Conservation (phyloP, 2,113 vertebrate genomes). For the Acinonyx jubatus region DNA sequence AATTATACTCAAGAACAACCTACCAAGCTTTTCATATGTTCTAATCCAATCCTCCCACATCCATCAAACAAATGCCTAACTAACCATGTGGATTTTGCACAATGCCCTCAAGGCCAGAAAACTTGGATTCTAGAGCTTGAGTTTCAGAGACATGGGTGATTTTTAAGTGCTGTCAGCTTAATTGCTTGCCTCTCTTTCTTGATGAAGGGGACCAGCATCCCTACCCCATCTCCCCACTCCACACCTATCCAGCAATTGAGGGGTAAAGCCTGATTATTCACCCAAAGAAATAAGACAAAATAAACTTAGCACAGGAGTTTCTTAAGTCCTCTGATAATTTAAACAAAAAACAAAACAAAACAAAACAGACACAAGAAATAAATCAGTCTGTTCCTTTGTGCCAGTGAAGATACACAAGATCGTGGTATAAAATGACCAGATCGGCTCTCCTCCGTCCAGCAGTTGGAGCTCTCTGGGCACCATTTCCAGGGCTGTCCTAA, state of each 20-base stretch:
- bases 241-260: background rate
- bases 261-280: background rate
- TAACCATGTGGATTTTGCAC: slow-evolving; percentile 44
- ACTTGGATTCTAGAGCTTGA: slow-evolving; percentile 58
- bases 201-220: slow-evolving; percentile 22
- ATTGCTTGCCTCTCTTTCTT: slow-evolving; percentile 53
- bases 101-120: slow-evolving; percentile 63
- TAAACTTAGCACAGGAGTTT: background rate
- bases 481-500: background rate
- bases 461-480: background rate
- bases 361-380: background rate
- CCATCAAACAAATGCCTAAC: slow-evolving; percentile 31
- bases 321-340: background rate
- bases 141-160: background rate
- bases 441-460: background rate
- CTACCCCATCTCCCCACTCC: background rate
- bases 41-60: slow-evolving; percentile 60
- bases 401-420: background rate
- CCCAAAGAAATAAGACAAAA: background rate
- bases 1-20: slow-evolving; percentile 68
- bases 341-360: background rate
- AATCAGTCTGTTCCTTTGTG: background rate
- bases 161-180: slow-evolving; percentile 49
- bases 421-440: background rate
- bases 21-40: slow-evolving; percentile 29